Base-by-base conservation (phyloP, 1,140 invertebrate species). In the Magallana ariakensis region DNA sequence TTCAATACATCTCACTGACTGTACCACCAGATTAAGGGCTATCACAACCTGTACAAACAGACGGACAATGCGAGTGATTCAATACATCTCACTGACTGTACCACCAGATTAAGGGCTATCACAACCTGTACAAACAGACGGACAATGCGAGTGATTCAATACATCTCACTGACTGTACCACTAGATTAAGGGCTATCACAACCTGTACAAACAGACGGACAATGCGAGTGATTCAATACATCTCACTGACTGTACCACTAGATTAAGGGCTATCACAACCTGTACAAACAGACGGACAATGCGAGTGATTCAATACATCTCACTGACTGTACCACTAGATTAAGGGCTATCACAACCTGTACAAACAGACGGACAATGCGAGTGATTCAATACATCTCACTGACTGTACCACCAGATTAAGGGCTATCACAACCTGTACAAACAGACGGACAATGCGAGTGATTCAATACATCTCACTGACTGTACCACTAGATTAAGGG, bases 391-490 rank as follows among this genome's bases (percentile, higher is more conserved):
- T n/a, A n/a, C 85, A 90, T 85, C 55, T 88, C 87, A 83, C 89
- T 88, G 6, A 88, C 84, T 15, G 85, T 80, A 90, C 83, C 0
- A 88, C 83, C 3, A 87, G 26, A 83, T 88, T 88, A 1, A 90
- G 58, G 3, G 62, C 82, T 0, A 88, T 82, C 6, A 87, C 87
- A 16, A 90, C 85, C 89, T 90, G 83, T 11, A 89, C 33, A 46
- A 2, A 46, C 33, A 46, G 33, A 46, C 33, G 33, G 33, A 46
- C 33, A 46, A 46, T 46, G 0, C 1, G 33, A 46, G n/a, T n/a
- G n/a, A n/a, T n/a, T n/a, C n/a, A n/a, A n/a, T n/a, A n/a, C 85
- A 90, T 85, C 55, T 88, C 87, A 83, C 89, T 88, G 6, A 88
- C 84, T 15, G 85, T 80, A 90, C 83, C 0, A 88, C 83, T 7